A percentile compares a stretch with the other conserved stretches of the same genome.
Conservation (phyloP, 1,140 invertebrate species). For the Caenorhabditis briggsae region DNA sequence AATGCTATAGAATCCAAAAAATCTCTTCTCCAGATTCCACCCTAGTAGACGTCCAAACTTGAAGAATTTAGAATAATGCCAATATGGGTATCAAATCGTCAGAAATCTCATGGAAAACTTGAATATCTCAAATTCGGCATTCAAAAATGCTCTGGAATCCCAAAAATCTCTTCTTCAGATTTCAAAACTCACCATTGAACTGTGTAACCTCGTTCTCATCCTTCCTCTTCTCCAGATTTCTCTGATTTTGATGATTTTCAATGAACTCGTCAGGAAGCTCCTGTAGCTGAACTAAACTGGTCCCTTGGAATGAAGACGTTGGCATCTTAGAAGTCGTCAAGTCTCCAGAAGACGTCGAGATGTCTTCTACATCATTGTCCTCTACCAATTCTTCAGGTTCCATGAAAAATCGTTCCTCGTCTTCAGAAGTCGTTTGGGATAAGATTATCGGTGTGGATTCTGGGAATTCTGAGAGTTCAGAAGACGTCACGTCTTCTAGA, state of each 20-base stretch:
- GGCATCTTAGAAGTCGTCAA: background rate
- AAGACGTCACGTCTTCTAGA: constrained; percentile 16
- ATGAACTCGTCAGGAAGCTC: constrained; percentile 15
- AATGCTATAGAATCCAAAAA: too few species aligned
- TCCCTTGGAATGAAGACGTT: constrained; percentile 16
- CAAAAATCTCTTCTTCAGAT: background rate
- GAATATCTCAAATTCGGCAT: too few species aligned
- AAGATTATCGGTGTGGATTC: constrained; percentile 4
- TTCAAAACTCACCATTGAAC: background rate
- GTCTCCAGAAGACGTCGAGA: background rate
- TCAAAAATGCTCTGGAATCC: too few species aligned
- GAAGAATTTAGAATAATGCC: background rate
- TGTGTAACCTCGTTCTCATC: constrained; percentile 27
- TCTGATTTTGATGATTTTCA: background rate
- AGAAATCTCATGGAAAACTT: background rate
- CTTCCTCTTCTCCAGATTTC: background rate
- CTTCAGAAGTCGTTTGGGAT: constrained; percentile 32
- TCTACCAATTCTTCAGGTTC: background rate
- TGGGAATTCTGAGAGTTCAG: background rate
- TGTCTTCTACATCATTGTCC: constrained; percentile 12
- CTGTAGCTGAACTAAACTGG: background rate
- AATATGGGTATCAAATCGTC: constrained; percentile 24
- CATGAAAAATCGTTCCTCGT: constrained; percentile 15
- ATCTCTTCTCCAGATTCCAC: background rate
- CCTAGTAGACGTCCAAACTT: too few species aligned